Conservation (phyloP, 2,888 invertebrate genomes). For the Apotomis turbidana region DNA sequence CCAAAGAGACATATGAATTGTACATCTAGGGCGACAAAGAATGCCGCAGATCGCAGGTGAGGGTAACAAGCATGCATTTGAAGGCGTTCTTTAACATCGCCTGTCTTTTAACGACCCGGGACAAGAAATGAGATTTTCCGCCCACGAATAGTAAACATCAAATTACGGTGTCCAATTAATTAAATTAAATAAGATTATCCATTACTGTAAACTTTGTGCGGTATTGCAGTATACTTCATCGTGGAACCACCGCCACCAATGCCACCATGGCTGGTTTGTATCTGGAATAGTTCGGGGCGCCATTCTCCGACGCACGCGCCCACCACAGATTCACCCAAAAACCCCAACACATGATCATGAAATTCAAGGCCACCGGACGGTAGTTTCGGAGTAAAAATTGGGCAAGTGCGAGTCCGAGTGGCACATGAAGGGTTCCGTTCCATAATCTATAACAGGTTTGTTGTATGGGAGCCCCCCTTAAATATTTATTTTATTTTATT, state of each 20-base stretch:
- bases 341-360: neutral
- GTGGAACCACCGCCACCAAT: slow-evolving; percentile 10
- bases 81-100: no score
- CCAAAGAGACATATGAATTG: neutral
- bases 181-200: neutral
- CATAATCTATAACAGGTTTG: no score
- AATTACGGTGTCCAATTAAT: neutral
- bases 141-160: neutral
- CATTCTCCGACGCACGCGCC: neutral
- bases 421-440: no score
- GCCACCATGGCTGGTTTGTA: neutral
- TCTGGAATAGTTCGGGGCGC: neutral
- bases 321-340: neutral
- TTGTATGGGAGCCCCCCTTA: no score
- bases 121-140: no score
- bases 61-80: no score
- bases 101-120: no score
- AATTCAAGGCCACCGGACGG: neutral
- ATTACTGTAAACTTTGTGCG: slow-evolving; percentile 39
- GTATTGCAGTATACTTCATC: slow-evolving; percentile 47
- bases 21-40: neutral
- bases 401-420: no score
- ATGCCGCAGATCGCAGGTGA: no score
- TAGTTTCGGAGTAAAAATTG: no score
- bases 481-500: no score